Conservation (phyloP, 2,888 invertebrate genomes). For the Conomelus anceps region DNA sequence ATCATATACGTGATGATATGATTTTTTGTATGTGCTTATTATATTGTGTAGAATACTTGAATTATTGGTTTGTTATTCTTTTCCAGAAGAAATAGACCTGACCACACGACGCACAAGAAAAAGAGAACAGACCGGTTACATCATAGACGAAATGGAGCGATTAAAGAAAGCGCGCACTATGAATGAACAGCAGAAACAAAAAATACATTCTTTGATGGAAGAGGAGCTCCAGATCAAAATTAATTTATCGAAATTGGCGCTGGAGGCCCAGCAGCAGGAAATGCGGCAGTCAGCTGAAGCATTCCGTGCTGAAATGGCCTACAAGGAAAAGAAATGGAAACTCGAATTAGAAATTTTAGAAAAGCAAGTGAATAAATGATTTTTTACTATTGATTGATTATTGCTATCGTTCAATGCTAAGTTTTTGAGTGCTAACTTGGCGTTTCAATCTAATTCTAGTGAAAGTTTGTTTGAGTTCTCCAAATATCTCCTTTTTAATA, state of each 20-base stretch:
- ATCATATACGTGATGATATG: too few species aligned
- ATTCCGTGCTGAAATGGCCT: not conserved
- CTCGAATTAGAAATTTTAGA: not conserved
- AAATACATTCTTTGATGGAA: not conserved
- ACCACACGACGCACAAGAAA: not conserved
- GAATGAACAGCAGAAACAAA: not conserved
- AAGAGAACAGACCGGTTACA: not conserved
- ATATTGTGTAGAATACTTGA: too few species aligned
- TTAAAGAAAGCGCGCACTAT: not conserved
- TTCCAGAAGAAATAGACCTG: too few species aligned
- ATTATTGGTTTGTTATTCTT: too few species aligned
- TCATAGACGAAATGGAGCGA: not conserved
- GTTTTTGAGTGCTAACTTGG: too few species aligned
- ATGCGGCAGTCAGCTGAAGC: not conserved
- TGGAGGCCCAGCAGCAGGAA: not conserved
- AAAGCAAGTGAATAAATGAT: not conserved
- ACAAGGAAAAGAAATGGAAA: not conserved
- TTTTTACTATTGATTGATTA: too few species aligned
- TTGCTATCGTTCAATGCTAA: too few species aligned
- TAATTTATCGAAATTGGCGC: not conserved
- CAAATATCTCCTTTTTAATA: too few species aligned
- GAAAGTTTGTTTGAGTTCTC: too few species aligned
- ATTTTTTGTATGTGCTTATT: too few species aligned
- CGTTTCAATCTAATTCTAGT: too few species aligned
- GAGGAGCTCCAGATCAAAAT: not conserved